A percentile compares a stretch with the other conserved stretches of the same genome.
Conservation (phyloP, 2,797 vertebrate species). For the Lutjanus argentimaculatus region DNA sequence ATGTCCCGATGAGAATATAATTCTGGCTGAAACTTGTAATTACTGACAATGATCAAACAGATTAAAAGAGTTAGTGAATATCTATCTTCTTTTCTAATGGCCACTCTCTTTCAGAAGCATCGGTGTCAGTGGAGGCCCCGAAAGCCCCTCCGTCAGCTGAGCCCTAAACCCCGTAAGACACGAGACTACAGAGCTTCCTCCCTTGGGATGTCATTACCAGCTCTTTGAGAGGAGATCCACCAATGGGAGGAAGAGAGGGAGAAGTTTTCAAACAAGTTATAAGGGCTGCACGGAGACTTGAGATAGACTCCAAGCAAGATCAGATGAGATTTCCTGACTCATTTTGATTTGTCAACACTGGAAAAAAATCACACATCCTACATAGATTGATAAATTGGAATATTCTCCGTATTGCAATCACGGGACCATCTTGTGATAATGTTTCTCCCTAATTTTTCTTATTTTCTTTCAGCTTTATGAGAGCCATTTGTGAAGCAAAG, state of each 20-base stretch:
- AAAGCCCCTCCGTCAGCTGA: slow-evolving; percentile 20
- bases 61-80: neutral
- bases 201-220: slow-evolving; percentile 59
- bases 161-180: slow-evolving; percentile 8
- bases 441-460: neutral
- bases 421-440: neutral
- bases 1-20: neutral
- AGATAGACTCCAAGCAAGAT: slow-evolving; percentile 3
- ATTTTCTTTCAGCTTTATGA: neutral
- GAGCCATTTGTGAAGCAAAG: slow-evolving; percentile 20
- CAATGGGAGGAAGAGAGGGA: slow-evolving; percentile 13
- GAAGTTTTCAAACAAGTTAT: slow-evolving; percentile 29
- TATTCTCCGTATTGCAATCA: neutral
- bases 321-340: slow-evolving; percentile 7
- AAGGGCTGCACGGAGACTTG: slow-evolving; percentile 5
- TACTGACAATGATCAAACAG: neutral
- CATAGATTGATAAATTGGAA: neutral
- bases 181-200: slow-evolving; percentile 34
- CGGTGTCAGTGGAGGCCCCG: neutral
- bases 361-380: neutral
- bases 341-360: neutral
- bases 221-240: slow-evolving; percentile 43
- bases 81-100: neutral
- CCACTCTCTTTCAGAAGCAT: slow-evolving; percentile 11
- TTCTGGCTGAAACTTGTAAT: neutral